Percentiles rank a stretch among this genome's conserved stretches.
Evolutionary conservation across 2,888 invertebrate genomes (phyloP).

Genomic region (Liodrosophila aerea): DNA sequence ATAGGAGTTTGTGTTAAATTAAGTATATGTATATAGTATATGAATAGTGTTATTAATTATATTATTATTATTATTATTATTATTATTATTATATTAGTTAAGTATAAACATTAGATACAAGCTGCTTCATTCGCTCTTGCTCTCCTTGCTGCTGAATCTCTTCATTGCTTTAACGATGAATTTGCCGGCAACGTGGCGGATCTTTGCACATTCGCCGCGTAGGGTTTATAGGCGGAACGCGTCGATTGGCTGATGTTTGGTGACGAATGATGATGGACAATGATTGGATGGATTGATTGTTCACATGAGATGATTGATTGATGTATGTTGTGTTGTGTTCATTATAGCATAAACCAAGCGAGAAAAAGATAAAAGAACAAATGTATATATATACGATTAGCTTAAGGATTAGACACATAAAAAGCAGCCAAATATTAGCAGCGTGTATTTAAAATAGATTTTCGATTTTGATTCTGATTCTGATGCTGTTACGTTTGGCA

Average conservation of each 20-base stretch:
- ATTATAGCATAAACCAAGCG: slow-evolving; percentile 33
- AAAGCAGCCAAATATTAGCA: slow-evolving; percentile 44
- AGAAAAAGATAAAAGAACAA: not conserved
- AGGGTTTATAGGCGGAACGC: slow-evolving; percentile 83
- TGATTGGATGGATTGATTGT: not conserved
- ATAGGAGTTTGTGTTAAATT: slow-evolving; percentile 33
- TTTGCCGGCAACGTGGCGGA: slow-evolving; percentile 94
- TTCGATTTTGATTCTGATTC: slow-evolving; percentile 1
- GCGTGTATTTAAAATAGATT: not conserved
- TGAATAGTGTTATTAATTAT: slow-evolving; percentile 14
- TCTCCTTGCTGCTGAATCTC: not conserved
- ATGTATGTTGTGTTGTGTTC: slow-evolving; percentile 21
- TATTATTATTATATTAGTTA: slow-evolving; percentile 22
- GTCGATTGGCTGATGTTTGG: slow-evolving; percentile 81
- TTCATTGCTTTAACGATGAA: slow-evolving; percentile 86
- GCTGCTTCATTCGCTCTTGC: slow-evolving; percentile 7
- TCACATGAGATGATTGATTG: slow-evolving; percentile 5
- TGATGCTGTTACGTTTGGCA: too few species aligned
- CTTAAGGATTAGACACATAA: slow-evolving; percentile 44
- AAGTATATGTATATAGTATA: slow-evolving; percentile 2
- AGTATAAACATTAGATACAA: slow-evolving; percentile 58
- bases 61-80: slow-evolving; percentile 13
- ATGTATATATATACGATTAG: slow-evolving; percentile 37
- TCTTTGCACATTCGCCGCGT: slow-evolving; percentile 86
- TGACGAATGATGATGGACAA: slow-evolving; percentile 8